phyloP scores from a whole-genome alignment of 2,797 vertebrate genomes.

The Sciurus vulgaris region DNA sequence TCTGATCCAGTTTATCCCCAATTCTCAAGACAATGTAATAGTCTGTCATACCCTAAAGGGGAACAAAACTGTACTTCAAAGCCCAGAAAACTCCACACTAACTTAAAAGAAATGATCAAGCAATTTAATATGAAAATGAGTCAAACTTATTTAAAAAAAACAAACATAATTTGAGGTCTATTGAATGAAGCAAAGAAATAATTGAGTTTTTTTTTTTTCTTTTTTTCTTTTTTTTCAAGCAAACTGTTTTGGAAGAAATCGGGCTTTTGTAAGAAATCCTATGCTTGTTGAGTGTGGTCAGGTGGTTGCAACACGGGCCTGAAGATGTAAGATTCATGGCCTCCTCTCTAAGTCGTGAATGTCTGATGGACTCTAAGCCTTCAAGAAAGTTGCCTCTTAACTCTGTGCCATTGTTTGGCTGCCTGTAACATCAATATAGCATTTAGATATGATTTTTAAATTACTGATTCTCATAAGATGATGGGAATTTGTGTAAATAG shows the following conservation, averaged over 20 bases:
- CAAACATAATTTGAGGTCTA: conserved; percentile 80
- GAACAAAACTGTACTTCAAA: conserved; percentile 77
- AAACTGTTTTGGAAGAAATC: conserved; percentile 75
- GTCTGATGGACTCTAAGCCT: background rate
- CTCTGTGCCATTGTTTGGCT: background rate
- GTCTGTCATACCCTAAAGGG: conserved; percentile 75
- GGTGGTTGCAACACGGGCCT: conserved; percentile 52
- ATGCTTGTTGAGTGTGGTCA: conserved; percentile 70
- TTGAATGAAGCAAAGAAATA: conserved; percentile 80
- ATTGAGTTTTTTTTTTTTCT: conserved; percentile 36
- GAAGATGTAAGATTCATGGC: background rate
- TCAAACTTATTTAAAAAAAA: conserved; percentile 73
- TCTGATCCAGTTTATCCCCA: conserved; percentile 79
- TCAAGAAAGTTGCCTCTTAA: background rate
- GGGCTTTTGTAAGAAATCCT: conserved; percentile 70
- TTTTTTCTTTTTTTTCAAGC: background rate
- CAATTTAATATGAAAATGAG: conserved; percentile 82
- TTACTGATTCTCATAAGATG: background rate
- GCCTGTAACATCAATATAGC: background rate
- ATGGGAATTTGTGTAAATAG: background rate
- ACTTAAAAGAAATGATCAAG: conserved; percentile 84
- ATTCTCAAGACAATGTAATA: conserved; percentile 78
- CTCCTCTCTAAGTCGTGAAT: background rate
- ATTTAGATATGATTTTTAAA: background rate
- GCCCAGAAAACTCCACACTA: conserved; percentile 79